phyloP scores from a whole-genome alignment of 2,888 invertebrate genomes.

The Melikaiella ostensackeni region DNA sequence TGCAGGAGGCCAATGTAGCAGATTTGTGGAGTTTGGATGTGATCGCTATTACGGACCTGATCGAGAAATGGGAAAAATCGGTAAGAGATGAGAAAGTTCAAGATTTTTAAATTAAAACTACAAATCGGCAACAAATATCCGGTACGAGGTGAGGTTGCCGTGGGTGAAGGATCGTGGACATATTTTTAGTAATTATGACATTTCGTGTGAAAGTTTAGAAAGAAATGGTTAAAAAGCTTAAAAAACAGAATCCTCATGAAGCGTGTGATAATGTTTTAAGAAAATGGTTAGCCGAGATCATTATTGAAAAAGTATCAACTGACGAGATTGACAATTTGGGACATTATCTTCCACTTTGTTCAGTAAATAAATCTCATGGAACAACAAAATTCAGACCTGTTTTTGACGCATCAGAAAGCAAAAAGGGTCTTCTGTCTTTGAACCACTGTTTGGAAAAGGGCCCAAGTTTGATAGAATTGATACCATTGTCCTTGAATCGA shows the following conservation, averaged over 20 bases:
- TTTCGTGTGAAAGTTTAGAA: constrained; percentile 59
- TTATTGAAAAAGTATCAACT: constrained; percentile 58
- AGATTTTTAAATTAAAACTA: too few relatives aligned
- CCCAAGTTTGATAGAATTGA: constrained; percentile 55
- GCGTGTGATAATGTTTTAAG: constrained; percentile 58
- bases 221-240: constrained; percentile 52
- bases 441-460: constrained; percentile 58
- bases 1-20: constrained; percentile 53
- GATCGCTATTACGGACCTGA: constrained; percentile 64
- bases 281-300: constrained; percentile 58
- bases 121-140: constrained; percentile 42
- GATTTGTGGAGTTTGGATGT: constrained; percentile 67
- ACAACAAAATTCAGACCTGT: constrained; percentile 57
- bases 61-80: too few relatives aligned
- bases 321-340: constrained; percentile 44
- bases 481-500: constrained; percentile 50
- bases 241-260: constrained; percentile 1
- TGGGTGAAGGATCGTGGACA: constrained; percentile 66
- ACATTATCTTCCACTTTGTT: constrained; percentile 56
- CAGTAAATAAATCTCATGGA: constrained; percentile 47
- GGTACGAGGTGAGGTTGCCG: constrained; percentile 47
- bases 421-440: constrained; percentile 55
- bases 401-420: constrained; percentile 60
- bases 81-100: too few relatives aligned
- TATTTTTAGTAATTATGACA: constrained; percentile 57